Base-by-base conservation (phyloP, 2,113 vertebrate species). In the Cynopterus brachyotis region DNA sequence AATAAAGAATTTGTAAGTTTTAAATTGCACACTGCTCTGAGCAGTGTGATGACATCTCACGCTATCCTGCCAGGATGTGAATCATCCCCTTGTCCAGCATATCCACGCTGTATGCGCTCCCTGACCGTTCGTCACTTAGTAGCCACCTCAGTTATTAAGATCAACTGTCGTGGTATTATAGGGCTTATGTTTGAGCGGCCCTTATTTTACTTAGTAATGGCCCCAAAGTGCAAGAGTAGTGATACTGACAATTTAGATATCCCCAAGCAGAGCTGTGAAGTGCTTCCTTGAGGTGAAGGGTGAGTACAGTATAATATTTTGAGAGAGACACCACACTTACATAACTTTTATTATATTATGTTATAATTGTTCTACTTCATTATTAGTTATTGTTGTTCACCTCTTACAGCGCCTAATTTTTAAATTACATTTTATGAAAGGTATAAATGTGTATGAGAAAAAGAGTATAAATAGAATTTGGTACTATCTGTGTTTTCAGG, bases 81-180 rank as follows among this genome's bases (percentile, higher is more conserved):
- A 2, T 60, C 37, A 60, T 11, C 8, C 26, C 10, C 32, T 13
- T 62, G 57, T 20, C 40, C 26, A 42, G 57, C 5, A 1, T 42
- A 42, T 12, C 8, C 60, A 17, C 15, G 3, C 13, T n/a, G 32
- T n/a, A n/a, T 64, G n/a, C 30, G 30, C 16, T 53, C 0, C 28
- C 79, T 17, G 30, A 37, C 37, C 37, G 2, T 64, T 19, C 20
- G 57, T 32, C 26, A 30, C 24, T 30, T 11, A 81, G 26, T 5
- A 12, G 79, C 26, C 3, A 3, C 42, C 37, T 42, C 4, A 0
- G 24, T 19, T 28, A 17, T 59, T 55, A 30, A 42, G 79, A 42
- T 30, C 3, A 0, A 6, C 16, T 32, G 37, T 40, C 37, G 1
- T 3, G 16, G 37, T 32, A 19, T 60, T 3, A 0, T 9, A 20